Evolutionary conservation across 1,140 invertebrate species (phyloP), one percentile per base, ranked within the genome.

Genomic region (Littorina saxatilis): DNA sequence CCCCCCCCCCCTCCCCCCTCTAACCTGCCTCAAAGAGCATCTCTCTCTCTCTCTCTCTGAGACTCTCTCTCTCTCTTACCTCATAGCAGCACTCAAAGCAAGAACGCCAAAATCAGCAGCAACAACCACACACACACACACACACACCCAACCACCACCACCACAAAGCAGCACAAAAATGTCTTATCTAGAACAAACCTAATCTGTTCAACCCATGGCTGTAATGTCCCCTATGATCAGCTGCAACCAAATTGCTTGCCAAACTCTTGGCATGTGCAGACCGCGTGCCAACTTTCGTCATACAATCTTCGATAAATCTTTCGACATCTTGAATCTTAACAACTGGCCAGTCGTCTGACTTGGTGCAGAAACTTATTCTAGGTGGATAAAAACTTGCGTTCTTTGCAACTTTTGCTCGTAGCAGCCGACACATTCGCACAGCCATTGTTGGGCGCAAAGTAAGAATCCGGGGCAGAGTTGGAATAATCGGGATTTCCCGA

Each of bases 151-250:
- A 47, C 43, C 17, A 47, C 43, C 5, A 47, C 17, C 43, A 5
- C 17, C 17, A n/a, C n/a, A n/a, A n/a, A n/a, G n/a, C n/a, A n/a
- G n/a, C n/a, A n/a, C n/a, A n/a, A n/a, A n/a, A n/a, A n/a, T n/a
- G n/a, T n/a, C n/a, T n/a, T n/a, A n/a, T n/a, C n/a, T n/a, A 27
- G n/a, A 58, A 40, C 72, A 29, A 17, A 81, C 80, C 80, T 29
- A 81, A 40, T 72, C 80, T 81, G 50, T 81, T 81, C 86, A 98
- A 94, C 66, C 97, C 97, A 92, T 98, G 97, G 85, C 96, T 97
- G 86, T 95, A 97, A 90, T 98, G 96, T 7, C 97, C 97, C 50
- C 96, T 91, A 84, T 95, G 94, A 92, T 98, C 97, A 29, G 97
- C 97, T 63, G 94, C 95, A 72, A 97, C 93, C 27, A 98, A 92